Evolutionary conservation across 2,113 vertebrate genomes (phyloP).

Genomic region (Antechinus flavipes): DNA sequence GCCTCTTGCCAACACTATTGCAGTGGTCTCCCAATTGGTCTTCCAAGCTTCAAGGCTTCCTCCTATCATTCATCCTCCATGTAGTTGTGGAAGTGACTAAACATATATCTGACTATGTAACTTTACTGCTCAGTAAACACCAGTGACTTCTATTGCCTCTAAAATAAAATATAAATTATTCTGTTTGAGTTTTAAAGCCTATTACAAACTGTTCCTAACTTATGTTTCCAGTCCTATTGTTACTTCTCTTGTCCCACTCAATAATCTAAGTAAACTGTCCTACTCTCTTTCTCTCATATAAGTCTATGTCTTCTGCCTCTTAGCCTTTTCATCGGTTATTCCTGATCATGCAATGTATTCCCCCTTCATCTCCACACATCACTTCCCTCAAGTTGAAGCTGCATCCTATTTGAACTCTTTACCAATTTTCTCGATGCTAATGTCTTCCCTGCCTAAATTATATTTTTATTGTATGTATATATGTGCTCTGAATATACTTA

Average conservation of each 20-base stretch:
- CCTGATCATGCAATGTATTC: not conserved
- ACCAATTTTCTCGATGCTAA: not conserved
- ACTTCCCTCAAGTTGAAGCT: not conserved
- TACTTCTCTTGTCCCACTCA: not conserved
- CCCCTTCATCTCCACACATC: not conserved
- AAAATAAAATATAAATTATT: not conserved
- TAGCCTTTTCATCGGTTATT: not conserved
- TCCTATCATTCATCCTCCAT: not conserved
- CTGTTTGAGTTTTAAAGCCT: not conserved
- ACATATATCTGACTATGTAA: not conserved
- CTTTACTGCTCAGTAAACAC: not conserved
- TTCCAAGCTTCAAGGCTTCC: not conserved
- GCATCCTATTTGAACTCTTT: not conserved
- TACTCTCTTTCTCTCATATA: not conserved
- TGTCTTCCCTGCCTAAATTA: not conserved
- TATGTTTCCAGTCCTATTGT: not conserved
- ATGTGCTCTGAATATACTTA: not conserved
- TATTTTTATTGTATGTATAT: not conserved
- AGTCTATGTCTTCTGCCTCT: not conserved
- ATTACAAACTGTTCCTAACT: not conserved
- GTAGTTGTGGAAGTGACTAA: not conserved
- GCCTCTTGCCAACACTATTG: not conserved
- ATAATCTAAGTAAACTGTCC: not conserved
- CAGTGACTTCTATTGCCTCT: not conserved
- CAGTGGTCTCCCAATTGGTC: not conserved